Evolutionary conservation across 2,888 invertebrate genomes (phyloP).

Genomic region (Diaperis boleti): DNA sequence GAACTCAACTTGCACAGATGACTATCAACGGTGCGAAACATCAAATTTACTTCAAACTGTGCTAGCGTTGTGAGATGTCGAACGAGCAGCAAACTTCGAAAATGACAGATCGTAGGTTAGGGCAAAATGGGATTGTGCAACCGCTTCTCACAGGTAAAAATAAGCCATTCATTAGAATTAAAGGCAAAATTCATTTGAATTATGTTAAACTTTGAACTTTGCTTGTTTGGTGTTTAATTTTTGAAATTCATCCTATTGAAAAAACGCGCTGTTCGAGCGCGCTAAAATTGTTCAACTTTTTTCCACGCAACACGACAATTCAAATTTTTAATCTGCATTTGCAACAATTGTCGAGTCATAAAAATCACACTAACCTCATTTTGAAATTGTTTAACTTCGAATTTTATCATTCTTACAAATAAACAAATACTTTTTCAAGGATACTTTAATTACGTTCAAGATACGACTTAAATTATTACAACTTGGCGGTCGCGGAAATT

Average conservation of each 20-base stretch:
- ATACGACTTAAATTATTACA: constrained; percentile 18
- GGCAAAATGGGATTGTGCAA: constrained; percentile 88
- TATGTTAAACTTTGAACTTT: too few relatives aligned
- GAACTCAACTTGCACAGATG: constrained; percentile 32
- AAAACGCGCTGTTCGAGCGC: constrained; percentile 14
- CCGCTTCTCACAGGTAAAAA: constrained; percentile 86
- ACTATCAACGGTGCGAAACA: constrained; percentile 9
- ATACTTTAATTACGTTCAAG: constrained; percentile 26
- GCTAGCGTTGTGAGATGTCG: constrained; percentile 43
- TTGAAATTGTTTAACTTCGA: constrained; percentile 10
- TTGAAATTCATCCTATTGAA: too few relatives aligned
- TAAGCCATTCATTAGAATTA: not conserved
- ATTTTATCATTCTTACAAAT: constrained; percentile 12
- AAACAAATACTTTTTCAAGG: constrained; percentile 34
- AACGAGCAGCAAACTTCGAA: constrained; percentile 43
- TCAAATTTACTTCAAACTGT: constrained; percentile 11
- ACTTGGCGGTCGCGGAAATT: not conserved
- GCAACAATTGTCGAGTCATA: constrained; percentile 4
- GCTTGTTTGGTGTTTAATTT: too few relatives aligned
- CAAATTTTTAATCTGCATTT: constrained; percentile 18
- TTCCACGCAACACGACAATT: not conserved
- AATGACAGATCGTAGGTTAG: constrained; percentile 64
- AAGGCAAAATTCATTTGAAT: not conserved
- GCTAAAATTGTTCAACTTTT: constrained; percentile 35
- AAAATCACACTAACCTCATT: not conserved